Conservation (phyloP, 2,888 invertebrate species). For the Drosophila paranaensis region DNA sequence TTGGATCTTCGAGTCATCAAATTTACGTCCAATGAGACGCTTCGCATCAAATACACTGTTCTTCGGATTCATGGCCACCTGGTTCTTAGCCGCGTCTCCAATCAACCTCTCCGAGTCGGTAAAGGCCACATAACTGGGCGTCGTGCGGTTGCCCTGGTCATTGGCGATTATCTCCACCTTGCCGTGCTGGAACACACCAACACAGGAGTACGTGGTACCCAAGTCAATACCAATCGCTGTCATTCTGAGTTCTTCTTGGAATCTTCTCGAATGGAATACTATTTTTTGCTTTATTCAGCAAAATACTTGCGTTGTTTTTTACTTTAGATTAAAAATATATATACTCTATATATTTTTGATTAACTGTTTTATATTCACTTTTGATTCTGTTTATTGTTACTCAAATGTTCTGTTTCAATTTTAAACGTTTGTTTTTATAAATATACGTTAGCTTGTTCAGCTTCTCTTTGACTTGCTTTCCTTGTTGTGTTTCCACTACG, state of each 20-base stretch:
- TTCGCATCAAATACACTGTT: slow-evolving; percentile 97
- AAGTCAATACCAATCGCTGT: slow-evolving; percentile 51
- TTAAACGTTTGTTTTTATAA: not conserved
- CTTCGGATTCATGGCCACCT: slow-evolving; percentile 94
- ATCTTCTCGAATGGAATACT: not conserved
- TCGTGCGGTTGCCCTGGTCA: slow-evolving; percentile 93
- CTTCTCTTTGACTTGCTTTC: slow-evolving; percentile 1
- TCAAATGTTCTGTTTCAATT: not conserved
- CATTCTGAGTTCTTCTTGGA: slow-evolving; percentile 1
- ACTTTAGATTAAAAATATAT: too few relatives aligned
- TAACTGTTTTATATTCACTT: not conserved
- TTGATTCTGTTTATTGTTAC: not conserved
- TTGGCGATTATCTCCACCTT: slow-evolving; percentile 94
- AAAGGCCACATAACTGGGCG: slow-evolving; percentile 92
- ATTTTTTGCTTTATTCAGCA: not conserved
- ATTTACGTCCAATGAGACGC: slow-evolving; percentile 96
- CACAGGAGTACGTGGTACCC: slow-evolving; percentile 92
- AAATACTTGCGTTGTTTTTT: too few relatives aligned
- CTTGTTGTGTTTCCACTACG: slow-evolving; percentile 12
- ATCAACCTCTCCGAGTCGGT: slow-evolving; percentile 93
- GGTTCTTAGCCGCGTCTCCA: slow-evolving; percentile 93
- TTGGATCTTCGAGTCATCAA: slow-evolving; percentile 95
- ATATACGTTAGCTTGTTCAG: slow-evolving; percentile 1
- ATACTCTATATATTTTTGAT: not conserved
- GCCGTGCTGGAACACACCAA: slow-evolving; percentile 92